phyloP scores from a whole-genome alignment of 2,797 vertebrate genomes.

The Anguilla obscura region DNA sequence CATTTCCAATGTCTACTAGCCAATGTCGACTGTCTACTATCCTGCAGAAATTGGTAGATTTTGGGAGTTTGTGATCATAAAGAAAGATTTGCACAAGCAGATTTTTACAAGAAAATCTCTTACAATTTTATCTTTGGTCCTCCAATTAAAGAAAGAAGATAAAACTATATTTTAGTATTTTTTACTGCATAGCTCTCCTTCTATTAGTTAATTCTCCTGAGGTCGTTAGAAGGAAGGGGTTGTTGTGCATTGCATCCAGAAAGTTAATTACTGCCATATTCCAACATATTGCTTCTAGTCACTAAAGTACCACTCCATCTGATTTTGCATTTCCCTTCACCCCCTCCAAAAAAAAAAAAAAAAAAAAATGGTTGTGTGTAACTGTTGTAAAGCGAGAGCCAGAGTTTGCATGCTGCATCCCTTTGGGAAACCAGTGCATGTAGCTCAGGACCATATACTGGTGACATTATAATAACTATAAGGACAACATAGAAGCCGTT shows the following conservation, averaged over 20 bases:
- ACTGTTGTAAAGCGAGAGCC: background rate
- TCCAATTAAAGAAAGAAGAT: background rate
- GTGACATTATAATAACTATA: background rate
- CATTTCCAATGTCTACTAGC: slow-evolving; percentile 45
- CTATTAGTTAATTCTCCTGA: background rate
- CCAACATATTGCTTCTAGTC: background rate
- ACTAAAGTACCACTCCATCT: background rate
- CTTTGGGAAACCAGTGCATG: background rate
- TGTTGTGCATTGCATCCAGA: background rate
- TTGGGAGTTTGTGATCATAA: background rate
- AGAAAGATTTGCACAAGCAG: background rate
- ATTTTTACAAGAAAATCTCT: background rate
- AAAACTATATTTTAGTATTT: background rate
- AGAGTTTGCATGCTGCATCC: too few relatives aligned
- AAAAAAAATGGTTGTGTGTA: background rate
- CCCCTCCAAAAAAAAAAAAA: background rate
- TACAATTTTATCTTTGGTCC: background rate
- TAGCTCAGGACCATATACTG: background rate
- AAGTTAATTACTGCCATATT: slow-evolving; percentile 24
- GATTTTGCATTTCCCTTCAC: background rate
- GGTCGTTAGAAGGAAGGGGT: background rate
- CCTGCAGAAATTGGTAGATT: background rate
- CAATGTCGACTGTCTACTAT: slow-evolving; percentile 40
- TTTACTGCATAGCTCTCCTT: background rate
- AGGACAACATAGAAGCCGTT: background rate